Conservation (phyloP, 2,113 vertebrate genomes). For the Martes martes region DNA sequence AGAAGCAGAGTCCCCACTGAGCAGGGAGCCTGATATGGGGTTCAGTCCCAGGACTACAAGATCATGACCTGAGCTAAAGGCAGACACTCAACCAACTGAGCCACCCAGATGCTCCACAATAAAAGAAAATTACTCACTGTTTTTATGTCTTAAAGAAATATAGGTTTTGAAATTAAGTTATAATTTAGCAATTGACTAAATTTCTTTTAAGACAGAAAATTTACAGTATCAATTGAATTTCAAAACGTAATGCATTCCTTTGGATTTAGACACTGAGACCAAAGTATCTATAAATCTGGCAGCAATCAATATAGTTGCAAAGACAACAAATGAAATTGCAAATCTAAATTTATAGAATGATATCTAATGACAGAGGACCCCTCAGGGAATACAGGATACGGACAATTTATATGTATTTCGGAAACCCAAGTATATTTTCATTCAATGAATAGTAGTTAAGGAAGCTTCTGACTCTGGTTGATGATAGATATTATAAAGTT, state of each 20-base stretch:
- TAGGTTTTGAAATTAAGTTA: background rate
- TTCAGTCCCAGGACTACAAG: background rate
- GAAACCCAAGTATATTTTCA: slow-evolving; percentile 4
- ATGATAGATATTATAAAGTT: background rate
- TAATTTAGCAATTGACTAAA: background rate
- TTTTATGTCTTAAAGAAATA: background rate
- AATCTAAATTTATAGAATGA: slow-evolving; percentile 17
- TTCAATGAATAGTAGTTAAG: background rate
- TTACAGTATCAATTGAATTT: background rate
- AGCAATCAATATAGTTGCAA: background rate
- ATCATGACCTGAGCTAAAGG: no score
- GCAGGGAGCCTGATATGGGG: no score
- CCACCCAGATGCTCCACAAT: background rate
- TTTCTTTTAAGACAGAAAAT: background rate
- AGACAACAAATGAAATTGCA: background rate
- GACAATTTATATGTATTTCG: background rate
- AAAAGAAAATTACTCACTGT: background rate
- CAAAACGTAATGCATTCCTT: background rate
- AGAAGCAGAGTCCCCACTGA: no score
- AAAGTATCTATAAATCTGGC: background rate
- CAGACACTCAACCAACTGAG: no score
- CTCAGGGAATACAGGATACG: background rate
- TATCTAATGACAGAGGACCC: background rate
- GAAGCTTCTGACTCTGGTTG: background rate
- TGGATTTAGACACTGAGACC: background rate